Evolutionary conservation across 2,797 vertebrate species (phyloP), one percentile per base, ranked within the genome.

Genomic region (Gymnothorax javanicus): DNA sequence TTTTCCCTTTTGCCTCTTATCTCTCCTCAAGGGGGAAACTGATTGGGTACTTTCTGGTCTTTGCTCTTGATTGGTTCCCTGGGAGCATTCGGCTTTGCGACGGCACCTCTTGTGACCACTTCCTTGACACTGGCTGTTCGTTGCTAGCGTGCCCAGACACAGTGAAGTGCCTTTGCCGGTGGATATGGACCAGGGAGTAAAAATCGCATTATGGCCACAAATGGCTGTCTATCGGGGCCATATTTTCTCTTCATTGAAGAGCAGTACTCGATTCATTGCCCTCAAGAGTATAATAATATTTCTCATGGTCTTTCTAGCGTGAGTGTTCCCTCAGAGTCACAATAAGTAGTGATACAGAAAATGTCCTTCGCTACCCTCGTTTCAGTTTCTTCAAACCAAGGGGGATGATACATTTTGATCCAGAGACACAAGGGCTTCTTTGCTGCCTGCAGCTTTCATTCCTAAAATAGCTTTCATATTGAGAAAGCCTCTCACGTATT

Each of bases 401-500:
- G 75, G 54, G 85, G 77, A 73, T 57, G 83, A 69, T 85, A 84
- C 64, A 88, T 87, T 88, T 60, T 88, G 84, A 88, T 75, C 62
- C 82, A 57, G 12, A 60, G 59, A 73, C 67, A 85, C 25, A 86
- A 85, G 69, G 82, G 81, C 69, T 84, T 54, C 54, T 50, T 58
- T 84, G 83, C 87, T 84, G 27, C 79, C 67, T 81, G 82, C 27
- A 57, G 33, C 75, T 87, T 83, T 75, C 11, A 82, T 27, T 85
- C 54, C 58, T 23, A 33, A 82, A 62, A 59, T 86, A 84, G 82
- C 25, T 82, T 50, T 57, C 79, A 33, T 75, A 83, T 87, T 88
- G 87, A 71, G 62, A 9, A 89, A 69, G 59, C 67, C 88, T 83
- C 33, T 85, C 50, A 87, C 83, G 84, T 86, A 86, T 87, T 89